Evolutionary conservation across 2,888 invertebrate species (phyloP), one percentile per base, ranked within the genome.

Genomic region (Deladenus siricidicola): DNA sequence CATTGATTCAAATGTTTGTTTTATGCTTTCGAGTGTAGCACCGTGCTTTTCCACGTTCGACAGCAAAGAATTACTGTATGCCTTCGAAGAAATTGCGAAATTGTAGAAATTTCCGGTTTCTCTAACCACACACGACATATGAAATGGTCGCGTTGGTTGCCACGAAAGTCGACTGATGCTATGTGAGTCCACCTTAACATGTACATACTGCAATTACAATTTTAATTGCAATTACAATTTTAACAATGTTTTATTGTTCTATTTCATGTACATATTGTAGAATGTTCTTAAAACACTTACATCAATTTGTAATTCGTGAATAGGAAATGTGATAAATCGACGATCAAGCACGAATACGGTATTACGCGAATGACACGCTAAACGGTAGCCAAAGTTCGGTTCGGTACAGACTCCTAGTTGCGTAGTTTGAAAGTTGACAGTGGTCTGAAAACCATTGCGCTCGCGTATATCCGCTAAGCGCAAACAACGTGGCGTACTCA

Each of bases 391-490:
- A 26, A 21, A 21, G 26, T 49, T 60, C 21, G 60, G 60, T 34
- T 60, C 60, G 6, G 56, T 39, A 29, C 49, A 48, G 19, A 60
- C 39, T n/a, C 60, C 60, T 58, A 60, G 51, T 39, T 19, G 47
- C 3, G 64, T 56, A n/a, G 45, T 26, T 14, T 52, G 43, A 10
- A 64, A 45, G 10, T 28, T 61, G 28, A 60, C 44, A 28, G 48
- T 52, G 42, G 44, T 56, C 43, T 62, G 52, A 53, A 64, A 64
- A 14, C 52, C 65, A 23, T 54, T 59, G 29, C 65, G 48, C 39
- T 64, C 64, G 30, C 64, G 58, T 47, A 64, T 48, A 48, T 64
- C 64, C 14, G 66, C 60, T 14, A 60, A 55, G 30, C 49, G 49
- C 30, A 60, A 34, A 28, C 58, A 44, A 19, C 60, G 56, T 29